A percentile compares a stretch with the other conserved stretches of the same genome.
These are phyloP conservation scores for Crocallis elinguaria DNA, from an alignment of 2,888 invertebrate genomes.

Conservation along the genomic window DNA sequence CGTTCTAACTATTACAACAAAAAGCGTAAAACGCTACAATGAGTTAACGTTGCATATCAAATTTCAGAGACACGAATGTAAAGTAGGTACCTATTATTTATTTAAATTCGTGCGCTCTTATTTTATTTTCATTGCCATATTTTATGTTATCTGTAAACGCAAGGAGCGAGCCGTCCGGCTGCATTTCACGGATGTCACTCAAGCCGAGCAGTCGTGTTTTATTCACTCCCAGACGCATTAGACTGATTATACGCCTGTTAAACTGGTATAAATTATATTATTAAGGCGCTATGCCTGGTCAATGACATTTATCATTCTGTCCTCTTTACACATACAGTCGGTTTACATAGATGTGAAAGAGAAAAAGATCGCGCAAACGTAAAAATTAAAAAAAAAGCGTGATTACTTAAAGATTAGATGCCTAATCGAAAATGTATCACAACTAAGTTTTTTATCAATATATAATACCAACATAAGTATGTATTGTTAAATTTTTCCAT, in stretches of 20 bases:
- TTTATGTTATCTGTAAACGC: constrained; percentile 23
- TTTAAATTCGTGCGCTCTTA: constrained; percentile 5
- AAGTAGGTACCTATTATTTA: neutral
- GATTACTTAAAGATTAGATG: too few relatives aligned
- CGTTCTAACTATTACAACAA: neutral
- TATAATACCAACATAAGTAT: too few relatives aligned
- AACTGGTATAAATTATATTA: constrained; percentile 17
- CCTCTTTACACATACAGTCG: too few relatives aligned
- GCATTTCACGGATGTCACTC: constrained; percentile 53
- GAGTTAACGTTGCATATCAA: neutral
- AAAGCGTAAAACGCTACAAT: neutral
- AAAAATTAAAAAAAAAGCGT: too few relatives aligned
- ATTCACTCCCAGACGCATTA: constrained; percentile 40
- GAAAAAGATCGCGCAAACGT: too few relatives aligned
- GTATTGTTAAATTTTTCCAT: too few relatives aligned
- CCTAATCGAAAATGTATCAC: too few relatives aligned
- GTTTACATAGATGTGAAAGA: too few relatives aligned
- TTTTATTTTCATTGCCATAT: constrained; percentile 19
- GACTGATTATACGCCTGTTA: constrained; percentile 35
- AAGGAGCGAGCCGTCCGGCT: constrained; percentile 36
- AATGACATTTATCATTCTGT: too few relatives aligned
- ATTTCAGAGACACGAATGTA: neutral
- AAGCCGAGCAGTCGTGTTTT: constrained; percentile 29
- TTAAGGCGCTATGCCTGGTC: neutral
- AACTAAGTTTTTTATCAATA: too few relatives aligned